phyloP scores from a whole-genome alignment of 2,888 invertebrate genomes.

The Atrina japonica region DNA sequence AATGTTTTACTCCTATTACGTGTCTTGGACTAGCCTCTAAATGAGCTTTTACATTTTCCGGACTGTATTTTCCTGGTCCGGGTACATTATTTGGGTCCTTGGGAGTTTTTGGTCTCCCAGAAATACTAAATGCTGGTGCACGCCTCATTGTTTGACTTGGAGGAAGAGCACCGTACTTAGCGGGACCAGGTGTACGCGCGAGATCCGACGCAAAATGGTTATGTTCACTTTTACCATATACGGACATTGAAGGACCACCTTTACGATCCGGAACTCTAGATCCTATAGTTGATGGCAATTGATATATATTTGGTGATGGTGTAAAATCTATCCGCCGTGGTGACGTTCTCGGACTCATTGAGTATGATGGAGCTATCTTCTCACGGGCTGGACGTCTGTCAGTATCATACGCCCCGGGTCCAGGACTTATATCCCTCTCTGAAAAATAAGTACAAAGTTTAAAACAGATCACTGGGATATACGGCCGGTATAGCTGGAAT shows the following conservation, averaged over 20 bases:
- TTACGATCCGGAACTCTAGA: constrained; percentile 52
- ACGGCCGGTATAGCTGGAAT: too few relatives aligned
- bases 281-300: constrained; percentile 60
- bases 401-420: constrained; percentile 61
- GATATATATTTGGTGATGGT: constrained; percentile 64
- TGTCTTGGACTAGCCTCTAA: constrained; percentile 60
- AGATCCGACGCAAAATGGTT: constrained; percentile 63
- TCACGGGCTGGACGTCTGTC: constrained; percentile 53
- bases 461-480: neutral
- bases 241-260: constrained; percentile 50
- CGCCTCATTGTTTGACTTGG: constrained; percentile 46
- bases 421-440: constrained; percentile 55
- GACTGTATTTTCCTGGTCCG: constrained; percentile 68
- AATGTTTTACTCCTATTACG: constrained; percentile 67
- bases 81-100: constrained; percentile 57
- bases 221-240: constrained; percentile 49
- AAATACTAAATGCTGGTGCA: constrained; percentile 61
- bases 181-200: constrained; percentile 67
- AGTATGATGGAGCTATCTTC: constrained; percentile 61
- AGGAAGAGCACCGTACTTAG: constrained; percentile 53
- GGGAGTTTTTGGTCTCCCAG: constrained; percentile 48
- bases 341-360: constrained; percentile 57
- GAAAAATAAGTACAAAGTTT: constrained; percentile 22
- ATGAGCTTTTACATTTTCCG: constrained; percentile 52
- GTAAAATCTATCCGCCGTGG: constrained; percentile 49